Evolutionary conservation across 2,888 invertebrate species (phyloP), one percentile per base, ranked within the genome.

Genomic region (Drosophila fungiperda): DNA sequence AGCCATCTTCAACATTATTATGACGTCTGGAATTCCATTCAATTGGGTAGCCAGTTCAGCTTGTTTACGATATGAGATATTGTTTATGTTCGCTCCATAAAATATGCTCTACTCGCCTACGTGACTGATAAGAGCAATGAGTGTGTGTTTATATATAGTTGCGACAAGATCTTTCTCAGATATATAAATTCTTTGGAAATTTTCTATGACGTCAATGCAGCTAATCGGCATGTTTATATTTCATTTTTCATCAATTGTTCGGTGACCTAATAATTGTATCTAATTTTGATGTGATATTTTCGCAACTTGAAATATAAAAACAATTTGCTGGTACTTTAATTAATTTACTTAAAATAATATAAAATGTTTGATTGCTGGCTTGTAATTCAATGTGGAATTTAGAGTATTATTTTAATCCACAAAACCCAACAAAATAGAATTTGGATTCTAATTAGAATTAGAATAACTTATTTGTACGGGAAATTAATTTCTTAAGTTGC

Each of bases 41-140:
- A 50, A 67, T 69, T 67, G 70, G 66, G 62, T 66, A 53, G 74
- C 55, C 70, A 57, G 5, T 35, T 35, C 50, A 69, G 57, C 58
- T 45, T 78, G 63, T 78, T 67, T 74, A 78, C 64, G 45, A 64
- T 64, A 42, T 54, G 40, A 53, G 23, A 32, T 33, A 53, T 42
- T 54, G 53, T 58, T 70, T 70, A 65, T 74, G 62, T 61, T 50
- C 26, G 23, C 48, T 63, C 66, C 76, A 63, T 55, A 72, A 75
- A 70, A 62, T 65, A 20, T 72, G 32, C 29, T 67, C 32, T 29
- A 40, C 11, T 40, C n/a, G 35, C 35, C 54, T 71, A 75, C 78
- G 71, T 78, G 78, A 48, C 71, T 67, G 77, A 78, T 78, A 78
- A 78, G 74, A 70, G 23, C 45, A 29, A 17, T 57, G 35, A n/a